phyloP scores from a whole-genome alignment of 2,888 invertebrate genomes.

The Nomada hirtipes region DNA sequence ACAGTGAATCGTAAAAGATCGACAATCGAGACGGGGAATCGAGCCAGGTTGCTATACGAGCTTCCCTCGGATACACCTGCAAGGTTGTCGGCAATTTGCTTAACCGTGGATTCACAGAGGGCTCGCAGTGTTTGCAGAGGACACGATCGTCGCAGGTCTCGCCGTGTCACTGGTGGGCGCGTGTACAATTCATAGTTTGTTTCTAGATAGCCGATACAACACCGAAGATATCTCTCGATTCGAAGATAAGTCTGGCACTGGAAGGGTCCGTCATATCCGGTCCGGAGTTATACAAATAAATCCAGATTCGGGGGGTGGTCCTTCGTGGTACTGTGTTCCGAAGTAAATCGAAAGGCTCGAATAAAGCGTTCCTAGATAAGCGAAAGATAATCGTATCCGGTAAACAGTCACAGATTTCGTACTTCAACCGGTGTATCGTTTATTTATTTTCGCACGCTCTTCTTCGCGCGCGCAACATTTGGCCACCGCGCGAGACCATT shows the following conservation, averaged over 20 bases:
- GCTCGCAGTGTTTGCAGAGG: constrained; percentile 68
- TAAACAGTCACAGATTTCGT: neutral
- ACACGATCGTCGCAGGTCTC: constrained; percentile 63
- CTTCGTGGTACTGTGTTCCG: neutral
- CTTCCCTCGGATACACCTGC: constrained; percentile 60
- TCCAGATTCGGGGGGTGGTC: constrained; percentile 58
- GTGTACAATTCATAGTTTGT: constrained; percentile 60
- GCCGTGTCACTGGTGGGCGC: constrained; percentile 40
- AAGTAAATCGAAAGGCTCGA: neutral
- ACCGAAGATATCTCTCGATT: constrained; percentile 69
- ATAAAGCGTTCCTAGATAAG: neutral
- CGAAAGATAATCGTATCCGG: neutral
- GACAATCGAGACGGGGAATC: neutral
- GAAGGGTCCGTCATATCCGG: constrained; percentile 65
- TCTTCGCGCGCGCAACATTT: neutral
- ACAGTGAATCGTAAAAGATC: constrained; percentile 14
- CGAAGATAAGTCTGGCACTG: constrained; percentile 70
- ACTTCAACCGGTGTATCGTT: neutral
- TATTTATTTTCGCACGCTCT: neutral
- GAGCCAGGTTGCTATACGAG: neutral
- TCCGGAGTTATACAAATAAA: constrained; percentile 70
- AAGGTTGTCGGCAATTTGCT: constrained; percentile 68
- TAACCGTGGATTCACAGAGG: constrained; percentile 67
- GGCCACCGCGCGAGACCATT: constrained; percentile 4
- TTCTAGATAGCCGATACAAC: constrained; percentile 69